Base-by-base conservation (phyloP, 2,888 invertebrate species). In the Allygus modestus region DNA sequence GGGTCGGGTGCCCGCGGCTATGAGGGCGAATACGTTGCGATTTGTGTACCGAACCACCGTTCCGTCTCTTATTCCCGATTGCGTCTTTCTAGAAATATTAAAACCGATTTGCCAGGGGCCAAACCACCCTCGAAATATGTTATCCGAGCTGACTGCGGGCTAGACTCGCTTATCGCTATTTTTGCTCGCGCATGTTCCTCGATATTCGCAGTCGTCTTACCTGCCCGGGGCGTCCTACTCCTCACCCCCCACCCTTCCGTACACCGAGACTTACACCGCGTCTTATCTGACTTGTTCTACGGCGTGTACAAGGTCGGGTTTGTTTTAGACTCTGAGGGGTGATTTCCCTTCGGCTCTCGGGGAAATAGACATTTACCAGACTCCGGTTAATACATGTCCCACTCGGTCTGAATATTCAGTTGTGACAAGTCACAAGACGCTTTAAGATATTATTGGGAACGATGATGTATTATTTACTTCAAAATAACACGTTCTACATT, bases 41-140 rank as follows among this genome's bases (percentile, higher is more conserved):
- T 46, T 46, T 77, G 75, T 77, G 75, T 77, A 77, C 75, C 61
- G 11, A 61, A 23, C 65, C n/a, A 26, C 65, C 37, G 43, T 41
- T 43, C 51, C 79, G 51, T 31, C 20, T 79, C 79, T 58, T 79
- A 79, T 58, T 79, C 58, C 58, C 79, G 79, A 79, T 79, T 79
- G 79, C 79, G 79, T 79, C 77, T 79, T 79, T 79, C 58, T 79
- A 58, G 79, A 79, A 54, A 79, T 79, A 79, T 79, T 54, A 79
- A 79, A 79, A 79, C 58, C 79, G 79, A 58, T 31, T 28, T 37
- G 79, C 79, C 79, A 17, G 20, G 2, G 79, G 79, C 79, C 31
- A 17, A 51, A 54, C 58, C 79, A 15, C 79, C 79, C 54, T 77
- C 58, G 58, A 54, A 77, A 79, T 79, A 79, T 58, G 79, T 79